Base-by-base conservation (phyloP, 2,797 vertebrate species). In the Kryptopterus vitreolus region DNA sequence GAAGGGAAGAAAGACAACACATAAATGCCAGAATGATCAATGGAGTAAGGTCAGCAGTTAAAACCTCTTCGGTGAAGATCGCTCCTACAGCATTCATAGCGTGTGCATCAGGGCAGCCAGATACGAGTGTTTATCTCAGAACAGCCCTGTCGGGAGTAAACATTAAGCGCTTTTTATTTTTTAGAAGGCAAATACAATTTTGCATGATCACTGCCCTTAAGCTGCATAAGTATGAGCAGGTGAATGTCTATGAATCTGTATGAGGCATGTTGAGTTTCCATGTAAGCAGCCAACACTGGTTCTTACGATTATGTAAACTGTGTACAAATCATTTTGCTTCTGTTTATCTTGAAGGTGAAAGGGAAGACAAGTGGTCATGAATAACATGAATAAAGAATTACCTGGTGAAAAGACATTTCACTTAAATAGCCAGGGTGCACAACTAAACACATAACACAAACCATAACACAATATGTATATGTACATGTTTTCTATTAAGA, bases 41-140 rank as follows among this genome's bases (percentile, higher is more conserved):
- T 72, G 3, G 20, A 53, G 26, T 52, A 31, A 72, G 29, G 69
- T 72, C 69, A 72, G 31, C 18, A 33, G 48, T 33, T 48, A 69
- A 20, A 70, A 70, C 6, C 46, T 50, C n/a, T 26, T 48, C 66
- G 31, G 16, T 50, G 22, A 53, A 33, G 20, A 55, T 0, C 20
- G 50, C 29, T n/a, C 29, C 48, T 55, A 29, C 50, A 13, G 69
- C 11, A 4, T 33, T 72, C 50, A n/a, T 35, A 35, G 20, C 31
- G 7, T 12, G 22, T 33, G 50, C 69, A 26, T 53, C 26, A 71
- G 31, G 69, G 50, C 50, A 72, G 69, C 20, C 48, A 53, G 8
- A 55, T 72, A 33, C 2, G 2, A 35, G 31, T n/a, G 69, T 12
- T 55, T 29, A 72, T 72, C 69, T 35, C 50, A 8, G 29, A 35